These are phyloP conservation scores for Fabriciana adippe DNA, from an alignment of 2,888 invertebrate genomes.

Conservation along the genomic window DNA sequence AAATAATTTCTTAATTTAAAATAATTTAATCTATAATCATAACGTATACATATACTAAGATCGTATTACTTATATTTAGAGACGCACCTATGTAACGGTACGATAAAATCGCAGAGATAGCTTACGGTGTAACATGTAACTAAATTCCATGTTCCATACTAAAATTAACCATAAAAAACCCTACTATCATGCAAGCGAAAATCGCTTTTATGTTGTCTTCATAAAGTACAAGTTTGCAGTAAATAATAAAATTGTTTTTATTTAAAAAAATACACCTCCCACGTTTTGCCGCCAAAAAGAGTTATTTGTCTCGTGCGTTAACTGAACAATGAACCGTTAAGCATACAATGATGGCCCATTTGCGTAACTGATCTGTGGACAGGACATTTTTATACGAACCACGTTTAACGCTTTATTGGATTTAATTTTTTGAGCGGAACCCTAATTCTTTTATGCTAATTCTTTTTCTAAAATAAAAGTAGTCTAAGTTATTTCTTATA, in stretches of 20 bases:
- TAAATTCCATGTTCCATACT: constrained; percentile 63
- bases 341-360: constrained; percentile 55
- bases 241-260: constrained; percentile 38
- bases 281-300: constrained; percentile 63
- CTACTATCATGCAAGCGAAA: constrained; percentile 36
- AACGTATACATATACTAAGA: background rate
- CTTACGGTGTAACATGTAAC: constrained; percentile 61
- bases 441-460: no score
- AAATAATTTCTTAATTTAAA: no score
- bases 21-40: no score
- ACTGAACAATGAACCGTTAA: constrained; percentile 74
- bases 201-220: constrained; percentile 30
- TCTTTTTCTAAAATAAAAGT: no score
- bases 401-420: constrained; percentile 5
- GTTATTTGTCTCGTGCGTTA: constrained; percentile 71
- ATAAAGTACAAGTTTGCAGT: constrained; percentile 38
- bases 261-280: constrained; percentile 58
- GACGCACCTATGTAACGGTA: constrained; percentile 52
- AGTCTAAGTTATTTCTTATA: no score
- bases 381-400: constrained; percentile 22
- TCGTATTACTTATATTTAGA: constrained; percentile 1
- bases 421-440: background rate
- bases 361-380: constrained; percentile 44
- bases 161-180: constrained; percentile 56
- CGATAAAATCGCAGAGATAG: constrained; percentile 55